Percentiles rank a stretch among this genome's conserved stretches.
Conservation (phyloP, 2,888 invertebrate species). For the Drosophila flavopinicola region DNA sequence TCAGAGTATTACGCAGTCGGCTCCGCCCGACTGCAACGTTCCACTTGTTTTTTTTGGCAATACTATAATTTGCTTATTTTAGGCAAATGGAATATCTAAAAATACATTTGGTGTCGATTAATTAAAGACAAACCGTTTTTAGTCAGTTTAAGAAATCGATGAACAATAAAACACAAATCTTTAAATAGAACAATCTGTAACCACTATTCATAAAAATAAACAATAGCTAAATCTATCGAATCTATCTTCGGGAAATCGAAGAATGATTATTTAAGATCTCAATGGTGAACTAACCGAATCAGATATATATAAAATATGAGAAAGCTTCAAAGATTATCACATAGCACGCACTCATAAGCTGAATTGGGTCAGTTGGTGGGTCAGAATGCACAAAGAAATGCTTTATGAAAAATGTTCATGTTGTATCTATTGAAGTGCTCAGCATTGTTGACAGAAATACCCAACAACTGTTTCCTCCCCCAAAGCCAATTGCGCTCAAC, state of each 20-base stretch:
- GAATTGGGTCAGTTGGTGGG: slow-evolving; percentile 16
- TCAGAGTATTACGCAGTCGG: too few relatives aligned
- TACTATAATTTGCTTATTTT: not conserved
- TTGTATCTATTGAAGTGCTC: slow-evolving; percentile 39
- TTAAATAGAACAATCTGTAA: not conserved
- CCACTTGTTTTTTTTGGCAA: not conserved
- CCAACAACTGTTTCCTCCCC: slow-evolving; percentile 3
- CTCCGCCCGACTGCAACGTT: too few relatives aligned
- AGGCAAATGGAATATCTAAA: not conserved
- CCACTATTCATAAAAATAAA: slow-evolving; percentile 1
- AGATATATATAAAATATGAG: not conserved
- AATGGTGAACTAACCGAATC: not conserved
- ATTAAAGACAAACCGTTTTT: not conserved
- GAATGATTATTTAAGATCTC: slow-evolving; percentile 7
- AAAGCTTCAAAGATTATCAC: slow-evolving; percentile 4
- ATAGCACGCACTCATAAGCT: not conserved
- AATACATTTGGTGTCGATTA: not conserved
- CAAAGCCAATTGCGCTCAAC: slow-evolving; percentile 22
- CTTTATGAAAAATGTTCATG: slow-evolving; percentile 6
- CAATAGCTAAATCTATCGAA: slow-evolving; percentile 3
- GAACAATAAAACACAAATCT: not conserved
- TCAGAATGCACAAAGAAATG: slow-evolving; percentile 14
- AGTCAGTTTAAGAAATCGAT: not conserved
- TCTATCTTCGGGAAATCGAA: not conserved
- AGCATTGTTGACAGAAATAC: slow-evolving; percentile 36